Evolutionary conservation across 1,140 invertebrate species (phyloP).

Genomic region (Leptonema lineaticorne): DNA sequence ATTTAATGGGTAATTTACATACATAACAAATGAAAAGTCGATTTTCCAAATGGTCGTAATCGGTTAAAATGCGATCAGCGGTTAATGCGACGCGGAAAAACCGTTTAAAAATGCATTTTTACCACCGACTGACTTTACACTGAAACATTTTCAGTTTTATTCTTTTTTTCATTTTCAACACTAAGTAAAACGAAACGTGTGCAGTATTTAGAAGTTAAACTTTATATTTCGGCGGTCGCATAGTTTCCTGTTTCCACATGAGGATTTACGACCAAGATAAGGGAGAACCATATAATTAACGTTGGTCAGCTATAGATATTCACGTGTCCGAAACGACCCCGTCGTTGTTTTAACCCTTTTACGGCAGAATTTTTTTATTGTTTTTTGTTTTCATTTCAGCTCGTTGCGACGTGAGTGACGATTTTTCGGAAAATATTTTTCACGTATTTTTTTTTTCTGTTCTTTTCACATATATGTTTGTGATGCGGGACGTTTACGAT

Average conservation of each 20-base stretch:
- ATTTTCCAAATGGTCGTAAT: too few relatives aligned
- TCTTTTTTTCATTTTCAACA: neutral
- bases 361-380: neutral
- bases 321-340: neutral
- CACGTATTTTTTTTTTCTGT: too few relatives aligned
- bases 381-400: too few relatives aligned
- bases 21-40: too few relatives aligned
- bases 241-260: slow-evolving; percentile 21
- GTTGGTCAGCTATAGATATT: slow-evolving; percentile 26
- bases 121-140: too few relatives aligned
- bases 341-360: neutral
- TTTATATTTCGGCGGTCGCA: slow-evolving; percentile 13
- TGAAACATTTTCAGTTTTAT: neutral
- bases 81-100: too few relatives aligned
- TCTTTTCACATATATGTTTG: too few relatives aligned
- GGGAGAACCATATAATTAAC: slow-evolving; percentile 38
- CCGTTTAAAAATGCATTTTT: neutral
- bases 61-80: too few relatives aligned
- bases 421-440: too few relatives aligned
- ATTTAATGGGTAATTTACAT: too few relatives aligned
- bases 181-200: too few relatives aligned
- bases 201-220: slow-evolving; percentile 3
- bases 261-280: slow-evolving; percentile 39
- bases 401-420: neutral
- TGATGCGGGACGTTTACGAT: too few relatives aligned